phyloP scores from a whole-genome alignment of 2,113 vertebrate species.

The Daphoenositta chrysoptera region DNA sequence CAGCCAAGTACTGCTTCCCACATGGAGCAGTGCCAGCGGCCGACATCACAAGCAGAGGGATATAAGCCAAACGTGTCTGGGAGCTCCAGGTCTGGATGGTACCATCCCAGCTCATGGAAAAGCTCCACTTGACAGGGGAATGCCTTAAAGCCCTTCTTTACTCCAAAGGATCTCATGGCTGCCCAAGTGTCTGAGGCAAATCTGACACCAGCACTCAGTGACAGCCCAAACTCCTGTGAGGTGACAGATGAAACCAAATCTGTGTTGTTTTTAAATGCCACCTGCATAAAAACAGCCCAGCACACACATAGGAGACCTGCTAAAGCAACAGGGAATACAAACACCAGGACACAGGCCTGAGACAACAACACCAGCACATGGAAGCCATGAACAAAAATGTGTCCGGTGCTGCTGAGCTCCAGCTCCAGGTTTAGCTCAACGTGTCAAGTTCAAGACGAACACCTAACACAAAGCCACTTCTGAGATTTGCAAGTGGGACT shows the following conservation, averaged over 20 bases:
- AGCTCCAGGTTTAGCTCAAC: background rate
- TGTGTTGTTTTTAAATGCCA: background rate
- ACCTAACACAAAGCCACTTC: conserved; percentile 13
- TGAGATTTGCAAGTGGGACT: background rate
- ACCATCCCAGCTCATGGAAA: background rate
- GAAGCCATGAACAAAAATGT: conserved; percentile 45
- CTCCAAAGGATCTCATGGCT: background rate
- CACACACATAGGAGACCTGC: background rate
- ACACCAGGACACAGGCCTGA: conserved; percentile 1
- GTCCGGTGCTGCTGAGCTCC: background rate
- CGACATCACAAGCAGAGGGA: background rate
- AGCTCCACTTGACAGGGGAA: background rate
- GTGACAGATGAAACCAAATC: background rate
- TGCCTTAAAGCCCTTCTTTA: background rate
- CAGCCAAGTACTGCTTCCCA: background rate
- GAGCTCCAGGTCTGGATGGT: background rate
- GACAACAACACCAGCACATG: background rate
- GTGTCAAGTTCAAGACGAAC: background rate
- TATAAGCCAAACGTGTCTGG: background rate
- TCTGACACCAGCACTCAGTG: background rate
- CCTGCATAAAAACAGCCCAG: background rate
- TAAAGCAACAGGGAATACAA: background rate
- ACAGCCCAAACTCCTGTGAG: background rate
- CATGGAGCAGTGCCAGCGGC: background rate
- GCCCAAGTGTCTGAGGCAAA: background rate